Percentiles rank a stretch among this genome's conserved stretches.
Evolutionary conservation across 2,797 vertebrate genomes (phyloP).

Genomic region (Pogoniulus pusillus): DNA sequence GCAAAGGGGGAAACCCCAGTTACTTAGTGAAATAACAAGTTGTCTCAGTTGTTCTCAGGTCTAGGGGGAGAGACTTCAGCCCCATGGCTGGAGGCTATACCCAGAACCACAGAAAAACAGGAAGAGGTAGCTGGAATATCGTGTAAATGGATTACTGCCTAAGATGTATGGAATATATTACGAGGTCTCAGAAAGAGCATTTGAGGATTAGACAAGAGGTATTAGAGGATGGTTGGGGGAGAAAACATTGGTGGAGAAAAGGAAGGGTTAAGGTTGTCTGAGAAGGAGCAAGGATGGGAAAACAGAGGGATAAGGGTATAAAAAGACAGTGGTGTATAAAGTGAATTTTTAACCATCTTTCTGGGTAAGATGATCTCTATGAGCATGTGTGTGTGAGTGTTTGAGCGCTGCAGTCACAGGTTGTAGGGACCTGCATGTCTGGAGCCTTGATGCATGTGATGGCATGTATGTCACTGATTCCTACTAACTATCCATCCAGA

Average conservation of each 20-base stretch:
- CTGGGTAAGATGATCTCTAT: not conserved
- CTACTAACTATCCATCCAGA: not conserved
- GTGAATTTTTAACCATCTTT: not conserved
- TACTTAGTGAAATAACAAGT: not conserved
- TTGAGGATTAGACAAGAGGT: not conserved
- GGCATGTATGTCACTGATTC: not conserved
- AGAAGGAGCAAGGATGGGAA: not conserved
- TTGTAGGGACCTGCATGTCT: not conserved
- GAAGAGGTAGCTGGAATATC: not conserved
- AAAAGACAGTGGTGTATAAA: not conserved
- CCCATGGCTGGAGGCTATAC: not conserved
- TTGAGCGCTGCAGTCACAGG: too few species aligned
- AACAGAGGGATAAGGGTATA: not conserved
- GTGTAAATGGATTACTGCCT: not conserved
- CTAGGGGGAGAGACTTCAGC: not conserved
- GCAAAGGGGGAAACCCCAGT: not conserved
- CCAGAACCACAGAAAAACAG: not conserved
- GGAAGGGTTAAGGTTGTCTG: not conserved
- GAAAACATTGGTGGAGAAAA: not conserved
- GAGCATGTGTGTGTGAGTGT: not conserved
- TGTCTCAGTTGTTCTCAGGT: not conserved
- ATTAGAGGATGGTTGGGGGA: not conserved
- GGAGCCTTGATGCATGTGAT: rapidly evolving
- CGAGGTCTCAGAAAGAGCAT: not conserved
- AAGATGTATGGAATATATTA: not conserved